phyloP scores from a whole-genome alignment of 2,888 invertebrate genomes.

The Mythimna loreyi region DNA sequence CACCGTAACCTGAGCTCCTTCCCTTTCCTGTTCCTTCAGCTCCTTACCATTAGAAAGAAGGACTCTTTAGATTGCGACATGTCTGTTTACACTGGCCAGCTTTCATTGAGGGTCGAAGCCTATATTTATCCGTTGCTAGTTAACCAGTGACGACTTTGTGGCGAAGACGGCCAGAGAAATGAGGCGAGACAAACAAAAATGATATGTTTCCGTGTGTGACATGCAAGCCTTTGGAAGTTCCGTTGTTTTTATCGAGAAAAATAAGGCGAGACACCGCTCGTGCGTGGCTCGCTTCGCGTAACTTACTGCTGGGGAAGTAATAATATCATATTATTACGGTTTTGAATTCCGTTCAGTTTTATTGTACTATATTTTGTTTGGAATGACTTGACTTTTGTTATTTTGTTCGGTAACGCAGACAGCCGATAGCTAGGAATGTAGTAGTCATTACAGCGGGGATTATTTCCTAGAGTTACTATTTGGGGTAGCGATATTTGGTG shows the following conservation, averaged over 20 bases:
- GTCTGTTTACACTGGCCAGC: conserved; percentile 74
- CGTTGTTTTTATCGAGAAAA: conserved; percentile 75
- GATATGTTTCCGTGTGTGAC: conserved; percentile 81
- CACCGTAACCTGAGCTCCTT: conserved; percentile 78
- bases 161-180: conserved; percentile 82
- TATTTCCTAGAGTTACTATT: conserved; percentile 4
- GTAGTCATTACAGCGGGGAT: conserved; percentile 25
- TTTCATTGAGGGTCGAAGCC: conserved; percentile 78
- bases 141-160: conserved; percentile 82
- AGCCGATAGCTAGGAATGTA: conserved; percentile 21
- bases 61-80: conserved; percentile 74
- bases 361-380: conserved; percentile 45
- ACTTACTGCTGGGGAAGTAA: conserved; percentile 69
- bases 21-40: conserved; percentile 70
- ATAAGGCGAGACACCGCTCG: conserved; percentile 75
- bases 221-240: conserved; percentile 77
- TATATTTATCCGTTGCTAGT: conserved; percentile 85
- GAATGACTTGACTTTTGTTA: conserved; percentile 24
- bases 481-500: conserved; percentile 10
- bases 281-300: conserved; percentile 71
- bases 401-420: conserved; percentile 15
- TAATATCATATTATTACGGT: conserved; percentile 70
- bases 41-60: conserved; percentile 67
- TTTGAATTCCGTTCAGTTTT: conserved; percentile 64
- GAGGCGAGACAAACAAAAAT: conserved; percentile 84